Conservation (phyloP, 2,797 vertebrate genomes). For the Mormyrus proboscirostris region DNA sequence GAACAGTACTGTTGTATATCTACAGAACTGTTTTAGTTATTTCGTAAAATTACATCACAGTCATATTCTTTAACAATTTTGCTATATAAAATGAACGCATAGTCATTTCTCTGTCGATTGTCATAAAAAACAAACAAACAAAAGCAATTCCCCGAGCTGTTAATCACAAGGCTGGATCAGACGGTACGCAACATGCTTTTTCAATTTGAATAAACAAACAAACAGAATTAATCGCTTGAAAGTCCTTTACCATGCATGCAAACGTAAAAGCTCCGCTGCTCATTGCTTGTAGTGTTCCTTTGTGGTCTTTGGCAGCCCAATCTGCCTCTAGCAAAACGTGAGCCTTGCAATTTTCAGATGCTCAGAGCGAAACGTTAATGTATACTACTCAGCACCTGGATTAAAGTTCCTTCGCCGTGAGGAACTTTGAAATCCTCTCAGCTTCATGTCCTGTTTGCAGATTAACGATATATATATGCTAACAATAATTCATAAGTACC, state of each 20-base stretch:
- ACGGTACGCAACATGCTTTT: background rate
- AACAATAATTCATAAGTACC: background rate
- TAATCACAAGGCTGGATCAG: background rate
- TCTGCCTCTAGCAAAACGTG: background rate
- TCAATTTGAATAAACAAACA: background rate
- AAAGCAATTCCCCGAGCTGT: background rate
- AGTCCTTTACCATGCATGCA: background rate
- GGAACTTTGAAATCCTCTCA: constrained; percentile 8
- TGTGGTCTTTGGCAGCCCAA: background rate
- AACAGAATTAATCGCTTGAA: background rate
- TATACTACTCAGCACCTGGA: background rate
- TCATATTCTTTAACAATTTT: background rate
- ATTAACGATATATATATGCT: background rate
- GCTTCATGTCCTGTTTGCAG: background rate
- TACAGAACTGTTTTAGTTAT: background rate
- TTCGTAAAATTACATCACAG: background rate
- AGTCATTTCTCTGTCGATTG: background rate
- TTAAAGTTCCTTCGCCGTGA: background rate
- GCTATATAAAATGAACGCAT: background rate
- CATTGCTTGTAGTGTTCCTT: background rate
- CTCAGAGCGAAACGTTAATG: background rate
- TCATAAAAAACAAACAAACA: background rate
- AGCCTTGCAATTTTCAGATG: background rate
- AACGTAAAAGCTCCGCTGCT: background rate
- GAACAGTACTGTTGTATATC: background rate